Evolutionary conservation across 2,888 invertebrate genomes (phyloP).

Genomic region (Branchipolynoe longqiensis): DNA sequence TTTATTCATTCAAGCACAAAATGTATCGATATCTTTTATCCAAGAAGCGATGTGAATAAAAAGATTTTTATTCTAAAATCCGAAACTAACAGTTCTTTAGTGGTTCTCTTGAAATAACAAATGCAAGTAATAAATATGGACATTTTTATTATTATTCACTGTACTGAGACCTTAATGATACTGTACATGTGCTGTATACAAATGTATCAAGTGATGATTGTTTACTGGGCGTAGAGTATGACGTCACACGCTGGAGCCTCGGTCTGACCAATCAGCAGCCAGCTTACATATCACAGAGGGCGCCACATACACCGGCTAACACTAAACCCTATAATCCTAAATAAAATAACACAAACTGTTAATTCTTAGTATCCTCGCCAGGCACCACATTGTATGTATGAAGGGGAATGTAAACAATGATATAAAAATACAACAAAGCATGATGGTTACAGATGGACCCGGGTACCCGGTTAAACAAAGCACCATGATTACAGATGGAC

Average conservation of each 20-base stretch:
- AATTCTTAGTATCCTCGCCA: background rate
- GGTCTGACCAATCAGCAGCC: constrained; percentile 27
- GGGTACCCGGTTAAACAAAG: background rate
- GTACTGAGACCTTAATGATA: constrained; percentile 8
- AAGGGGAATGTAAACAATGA: constrained; percentile 47
- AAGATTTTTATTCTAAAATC: too few species aligned
- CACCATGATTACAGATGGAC: background rate
- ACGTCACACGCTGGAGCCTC: background rate
- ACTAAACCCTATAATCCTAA: background rate
- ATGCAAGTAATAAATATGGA: background rate
- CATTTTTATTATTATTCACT: background rate
- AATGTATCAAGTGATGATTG: constrained; percentile 10
- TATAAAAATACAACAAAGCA: constrained; percentile 44
- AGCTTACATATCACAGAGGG: constrained; percentile 44
- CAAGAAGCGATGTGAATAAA: too few species aligned
- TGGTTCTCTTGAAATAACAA: too few species aligned
- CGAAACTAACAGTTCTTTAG: too few species aligned
- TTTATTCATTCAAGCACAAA: too few species aligned
- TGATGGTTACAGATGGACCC: background rate
- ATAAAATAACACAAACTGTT: background rate
- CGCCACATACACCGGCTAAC: constrained; percentile 6
- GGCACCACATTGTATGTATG: background rate
- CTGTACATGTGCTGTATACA: constrained; percentile 29
- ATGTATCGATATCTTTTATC: too few species aligned
- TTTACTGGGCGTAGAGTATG: background rate